Evolutionary conservation across 2,113 vertebrate species (phyloP).

Genomic region (Catharus bicknelli): DNA sequence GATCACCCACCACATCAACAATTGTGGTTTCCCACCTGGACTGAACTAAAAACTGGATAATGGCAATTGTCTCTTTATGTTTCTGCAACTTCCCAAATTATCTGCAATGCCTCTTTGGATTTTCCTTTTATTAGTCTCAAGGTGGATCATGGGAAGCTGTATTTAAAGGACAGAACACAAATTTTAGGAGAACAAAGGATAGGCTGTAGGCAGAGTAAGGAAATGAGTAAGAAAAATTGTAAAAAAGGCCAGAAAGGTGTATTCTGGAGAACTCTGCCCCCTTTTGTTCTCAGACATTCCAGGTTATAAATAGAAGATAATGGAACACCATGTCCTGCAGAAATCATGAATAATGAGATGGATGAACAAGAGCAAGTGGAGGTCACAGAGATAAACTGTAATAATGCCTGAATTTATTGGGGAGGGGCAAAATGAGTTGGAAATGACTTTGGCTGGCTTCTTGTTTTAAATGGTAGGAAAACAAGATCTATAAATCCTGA

Average conservation of each 20-base stretch:
- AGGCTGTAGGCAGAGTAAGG: neutral
- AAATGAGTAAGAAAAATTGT: neutral
- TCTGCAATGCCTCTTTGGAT: neutral
- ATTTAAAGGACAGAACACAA: neutral
- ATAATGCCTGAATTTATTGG: slow-evolving; percentile 37
- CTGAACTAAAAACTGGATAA: neutral
- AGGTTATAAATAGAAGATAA: slow-evolving; percentile 58
- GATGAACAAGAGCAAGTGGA: slow-evolving; percentile 57
- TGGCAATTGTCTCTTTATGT: neutral
- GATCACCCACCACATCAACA: neutral
- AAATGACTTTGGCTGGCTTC: neutral
- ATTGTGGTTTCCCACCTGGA: neutral
- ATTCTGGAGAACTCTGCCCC: neutral
- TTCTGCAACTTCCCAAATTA: neutral
- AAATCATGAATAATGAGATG: slow-evolving; percentile 47
- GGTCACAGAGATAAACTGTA: slow-evolving; percentile 54
- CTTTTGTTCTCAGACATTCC: slow-evolving; percentile 34
- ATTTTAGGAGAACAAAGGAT: neutral
- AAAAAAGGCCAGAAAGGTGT: neutral
- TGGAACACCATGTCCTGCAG: slow-evolving; percentile 42
- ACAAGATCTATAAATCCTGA: slow-evolving; percentile 52
- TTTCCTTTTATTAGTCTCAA: neutral
- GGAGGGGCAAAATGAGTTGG: neutral
- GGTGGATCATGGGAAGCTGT: neutral
- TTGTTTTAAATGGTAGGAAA: slow-evolving; percentile 21